Conservation (phyloP, 2,113 vertebrate species). For the Odobenus rosmarus region DNA sequence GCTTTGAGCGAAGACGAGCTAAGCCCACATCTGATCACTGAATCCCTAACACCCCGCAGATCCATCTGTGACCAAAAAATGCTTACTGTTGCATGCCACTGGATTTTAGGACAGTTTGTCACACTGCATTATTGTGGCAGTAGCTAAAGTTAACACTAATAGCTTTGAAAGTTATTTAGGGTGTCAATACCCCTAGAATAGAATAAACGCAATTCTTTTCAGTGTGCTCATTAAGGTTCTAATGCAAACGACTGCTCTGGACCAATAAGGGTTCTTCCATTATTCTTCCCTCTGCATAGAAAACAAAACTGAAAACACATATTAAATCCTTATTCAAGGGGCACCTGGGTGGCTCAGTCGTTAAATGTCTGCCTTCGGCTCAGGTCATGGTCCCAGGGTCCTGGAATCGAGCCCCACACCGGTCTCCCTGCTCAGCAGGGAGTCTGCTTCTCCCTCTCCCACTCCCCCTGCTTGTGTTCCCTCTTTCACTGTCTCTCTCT, state of each 20-base stretch:
- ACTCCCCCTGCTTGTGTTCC: too few relatives aligned
- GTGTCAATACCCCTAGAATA: neutral
- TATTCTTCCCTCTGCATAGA: neutral
- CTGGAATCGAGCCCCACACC: too few relatives aligned
- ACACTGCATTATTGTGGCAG: neutral
- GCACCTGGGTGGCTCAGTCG: too few relatives aligned
- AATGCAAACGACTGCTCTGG: neutral
- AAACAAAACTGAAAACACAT: neutral
- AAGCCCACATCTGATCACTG: neutral
- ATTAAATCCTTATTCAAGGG: conserved; percentile 28
- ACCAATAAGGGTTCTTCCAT: neutral
- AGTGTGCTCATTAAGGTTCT: neutral
- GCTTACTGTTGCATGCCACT: neutral
- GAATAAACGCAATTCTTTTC: neutral
- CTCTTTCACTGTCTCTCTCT: too few relatives aligned
- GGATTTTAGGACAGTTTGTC: neutral
- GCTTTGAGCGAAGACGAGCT: neutral
- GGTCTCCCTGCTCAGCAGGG: too few relatives aligned
- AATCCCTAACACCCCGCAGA: neutral
- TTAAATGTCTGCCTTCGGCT: too few relatives aligned
- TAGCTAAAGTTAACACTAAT: neutral
- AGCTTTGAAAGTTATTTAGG: neutral
- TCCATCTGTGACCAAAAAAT: neutral
- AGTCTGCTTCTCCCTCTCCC: too few relatives aligned
- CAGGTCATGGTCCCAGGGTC: too few relatives aligned